Base-by-base conservation (phyloP, 1,140 invertebrate genomes). In the Drosophila lacertosa region DNA sequence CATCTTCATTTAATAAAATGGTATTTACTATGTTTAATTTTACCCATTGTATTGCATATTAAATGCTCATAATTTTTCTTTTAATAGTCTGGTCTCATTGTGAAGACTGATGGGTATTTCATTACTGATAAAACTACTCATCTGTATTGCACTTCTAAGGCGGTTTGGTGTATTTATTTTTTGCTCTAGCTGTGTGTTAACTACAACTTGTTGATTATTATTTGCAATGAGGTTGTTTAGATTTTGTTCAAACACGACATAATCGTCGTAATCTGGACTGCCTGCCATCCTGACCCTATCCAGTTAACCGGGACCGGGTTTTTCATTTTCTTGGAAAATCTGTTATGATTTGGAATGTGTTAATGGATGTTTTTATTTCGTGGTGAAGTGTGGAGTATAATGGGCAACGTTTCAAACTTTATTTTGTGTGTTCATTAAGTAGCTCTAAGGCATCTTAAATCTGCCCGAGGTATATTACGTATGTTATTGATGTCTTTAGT, bases 161-260 rank as follows among this genome's bases (percentile, higher is more conserved):
- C n/a, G n/a, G 18, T 42, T 42, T 10, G 40, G 18, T 20, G 10
- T 18, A 10, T 20, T 42, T 18, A 42, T 47, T 29, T 4, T n/a
- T 20, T 29, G 45, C n/a, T 29, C 45, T n/a, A 47, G n/a, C 29
- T 47, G 45, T 42, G n/a, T n/a, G n/a, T n/a, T n/a, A n/a, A n/a
- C n/a, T n/a, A n/a, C n/a, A n/a, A n/a, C n/a, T n/a, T n/a, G n/a
- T n/a, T n/a, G n/a, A n/a, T n/a, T n/a, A n/a, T n/a, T n/a, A n/a
- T n/a, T n/a, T n/a, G n/a, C n/a, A n/a, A n/a, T n/a, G n/a, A n/a
- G n/a, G n/a, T n/a, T n/a, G n/a, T n/a, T n/a, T n/a, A n/a, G n/a
- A n/a, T n/a, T n/a, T n/a, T n/a, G n/a, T n/a, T n/a, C n/a, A n/a
- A n/a, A n/a, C n/a, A n/a, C n/a, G n/a, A n/a, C n/a, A n/a, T n/a